A percentile compares a stretch with the other conserved stretches of the same genome.
Conservation (phyloP, 2,888 invertebrate genomes). For the Phorcus lineatus region DNA sequence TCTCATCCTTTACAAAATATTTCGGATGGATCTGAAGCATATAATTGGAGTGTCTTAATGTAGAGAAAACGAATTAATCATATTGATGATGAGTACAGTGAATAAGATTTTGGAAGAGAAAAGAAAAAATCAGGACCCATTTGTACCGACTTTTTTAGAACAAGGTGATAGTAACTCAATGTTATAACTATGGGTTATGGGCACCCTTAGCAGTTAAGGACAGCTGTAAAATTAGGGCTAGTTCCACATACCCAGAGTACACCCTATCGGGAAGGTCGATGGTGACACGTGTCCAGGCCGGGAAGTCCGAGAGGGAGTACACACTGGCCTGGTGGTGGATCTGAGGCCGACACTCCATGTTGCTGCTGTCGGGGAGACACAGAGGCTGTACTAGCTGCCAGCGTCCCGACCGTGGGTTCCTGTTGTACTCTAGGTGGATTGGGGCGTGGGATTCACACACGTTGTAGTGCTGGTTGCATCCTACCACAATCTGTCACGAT, state of each 20-base stretch:
- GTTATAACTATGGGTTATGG: no score
- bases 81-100: no score
- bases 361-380: constrained; percentile 71
- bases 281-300: constrained; percentile 73
- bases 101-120: no score
- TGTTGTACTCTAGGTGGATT: constrained; percentile 71
- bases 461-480: constrained; percentile 66
- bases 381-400: constrained; percentile 73
- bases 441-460: constrained; percentile 64
- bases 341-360: constrained; percentile 73
- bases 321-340: constrained; percentile 70
- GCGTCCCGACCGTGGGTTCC: constrained; percentile 67
- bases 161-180: no score
- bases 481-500: constrained; percentile 70
- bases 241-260: constrained; percentile 70
- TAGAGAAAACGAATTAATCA: no score
- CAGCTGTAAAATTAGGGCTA: no score
- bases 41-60: no score
- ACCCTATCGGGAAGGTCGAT: constrained; percentile 72
- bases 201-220: no score
- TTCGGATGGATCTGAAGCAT: no score
- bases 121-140: no score
- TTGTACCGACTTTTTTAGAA: no score
- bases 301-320: constrained; percentile 67
- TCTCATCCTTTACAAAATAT: no score